phyloP scores from a whole-genome alignment of 2,888 invertebrate genomes.

The Malachius bipustulatus region DNA sequence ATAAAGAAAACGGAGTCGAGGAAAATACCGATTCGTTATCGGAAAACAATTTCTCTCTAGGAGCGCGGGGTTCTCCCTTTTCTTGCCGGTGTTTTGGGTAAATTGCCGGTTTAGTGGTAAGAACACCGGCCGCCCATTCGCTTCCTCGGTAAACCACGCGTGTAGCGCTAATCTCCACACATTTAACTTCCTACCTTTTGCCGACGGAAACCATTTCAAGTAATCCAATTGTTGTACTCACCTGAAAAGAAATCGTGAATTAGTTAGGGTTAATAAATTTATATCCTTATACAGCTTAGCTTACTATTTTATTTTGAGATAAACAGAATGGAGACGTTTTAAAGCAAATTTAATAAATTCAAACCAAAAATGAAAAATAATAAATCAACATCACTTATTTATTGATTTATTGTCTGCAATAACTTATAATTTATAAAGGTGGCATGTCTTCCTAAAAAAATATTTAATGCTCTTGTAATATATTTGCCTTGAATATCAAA shows the following conservation, averaged over 20 bases:
- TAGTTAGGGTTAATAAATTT: no score
- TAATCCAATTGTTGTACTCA: background rate
- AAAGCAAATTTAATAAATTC: no score
- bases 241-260: slow-evolving; percentile 3
- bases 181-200: background rate
- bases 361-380: no score
- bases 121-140: slow-evolving; percentile 15
- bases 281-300: no score
- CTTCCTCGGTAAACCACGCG: slow-evolving; percentile 1
- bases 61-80: slow-evolving; percentile 24
- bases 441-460: no score
- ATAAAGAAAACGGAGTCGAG: slow-evolving; percentile 21
- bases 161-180: slow-evolving; percentile 1
- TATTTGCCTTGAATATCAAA: no score
- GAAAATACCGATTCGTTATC: slow-evolving; percentile 36
- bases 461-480: no score
- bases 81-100: slow-evolving; percentile 19
- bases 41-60: slow-evolving; percentile 42
- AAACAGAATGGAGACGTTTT: no score
- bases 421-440: no score
- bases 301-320: no score
- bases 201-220: background rate
- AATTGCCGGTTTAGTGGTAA: slow-evolving; percentile 22
- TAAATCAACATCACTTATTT: no score
- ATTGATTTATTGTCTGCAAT: no score